Evolutionary conservation across 2,888 invertebrate genomes (phyloP), one percentile per base, ranked within the genome.

Genomic region (Limnephilus auricula): DNA sequence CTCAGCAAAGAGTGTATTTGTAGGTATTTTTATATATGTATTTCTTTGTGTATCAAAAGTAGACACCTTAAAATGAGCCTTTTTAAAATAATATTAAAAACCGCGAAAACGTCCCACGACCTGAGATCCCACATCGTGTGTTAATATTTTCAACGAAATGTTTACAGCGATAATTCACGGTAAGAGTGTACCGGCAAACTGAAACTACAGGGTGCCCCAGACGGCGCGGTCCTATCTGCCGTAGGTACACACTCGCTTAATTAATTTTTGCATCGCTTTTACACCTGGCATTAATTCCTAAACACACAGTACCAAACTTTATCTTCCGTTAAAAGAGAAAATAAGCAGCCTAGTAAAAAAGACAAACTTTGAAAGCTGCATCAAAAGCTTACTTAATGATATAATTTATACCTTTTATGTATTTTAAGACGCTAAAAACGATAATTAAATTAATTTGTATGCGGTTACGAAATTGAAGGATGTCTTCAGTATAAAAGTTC

Each of bases 211-310:
- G 32, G 89, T 90, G 92, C 65, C 90, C 92, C 89, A 89, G 89
- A 87, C 83, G 50, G 79, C 83, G 89, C 78, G 84, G 31, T 82
- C 90, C 89, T 92, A 91, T 92, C 91, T 82, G 89, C 91, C 80
- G 40, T 91, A 91, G 86, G 80, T 91, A 90, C 84, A 92, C 91
- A 90, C 83, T 79, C 79, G 91, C 90, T 92, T 92, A 92, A 92
- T 92, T 92, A 92, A 92, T 92, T 92, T 92, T 92, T 91, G 92
- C 92, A 88, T 84, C 92, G 84, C 89, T 82, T 86, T 82, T 88
- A 80, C 88, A 87, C 89, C 80, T 82, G 79, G 89, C 40, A 45
- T 89, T 82, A 79, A 89, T 89, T 89, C 34, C 79, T 37, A 86
- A 50, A 25, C n/a, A 30, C 85, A 85, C n/a, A 85, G 37, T 37